Base-by-base conservation (phyloP, 2,888 invertebrate genomes). In the Hofmannophila pseudospretella region DNA sequence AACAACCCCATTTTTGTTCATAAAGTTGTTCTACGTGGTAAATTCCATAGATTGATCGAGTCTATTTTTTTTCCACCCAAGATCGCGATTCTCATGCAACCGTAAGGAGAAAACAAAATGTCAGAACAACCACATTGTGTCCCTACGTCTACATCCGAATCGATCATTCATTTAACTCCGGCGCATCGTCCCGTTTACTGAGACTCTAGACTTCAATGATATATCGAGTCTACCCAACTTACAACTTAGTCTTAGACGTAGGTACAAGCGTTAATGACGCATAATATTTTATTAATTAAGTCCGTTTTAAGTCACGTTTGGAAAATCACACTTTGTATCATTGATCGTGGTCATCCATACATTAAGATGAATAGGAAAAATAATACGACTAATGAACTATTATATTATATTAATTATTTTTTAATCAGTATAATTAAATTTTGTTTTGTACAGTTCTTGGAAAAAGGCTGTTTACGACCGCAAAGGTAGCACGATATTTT, bases 241-340 rank as follows among this genome's bases (percentile, higher is more conserved):
- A 25, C 26, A 31, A 25, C 20, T 27, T 25, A 38, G 20, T 32
- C 32, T 36, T 31, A 27, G 35, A 12, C 32, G 38, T 38, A 39
- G 39, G 35, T 39, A 33, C 26, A 28, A 34, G 32, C 38, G 45
- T 41, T 59, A 62, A 67, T 67, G 66, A 61, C 47, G 51, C 54
- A 44, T 56, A 55, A 58, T 59, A 59, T 63, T 62, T 58, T 56
- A 43, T 54, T 67, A 65, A 67, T 60, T 58, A 61, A 49, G 36
- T 50, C 45, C 54, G 49, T 23, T n/a, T 23, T n/a, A 23, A 44
- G 42, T 37, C 30, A 48, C 47, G 16, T 16, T 63, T 44, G 51
- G 51, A 52, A 51, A 54, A 54, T 49, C 39, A 49, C 50, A 42
- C 26, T 14, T 38, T 36, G 35, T 42, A 31, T 51, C n/a, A n/a